Evolutionary conservation across 2,113 vertebrate species (phyloP), one percentile per base, ranked within the genome.

Genomic region (Ornithorhynchus anatinus): DNA sequence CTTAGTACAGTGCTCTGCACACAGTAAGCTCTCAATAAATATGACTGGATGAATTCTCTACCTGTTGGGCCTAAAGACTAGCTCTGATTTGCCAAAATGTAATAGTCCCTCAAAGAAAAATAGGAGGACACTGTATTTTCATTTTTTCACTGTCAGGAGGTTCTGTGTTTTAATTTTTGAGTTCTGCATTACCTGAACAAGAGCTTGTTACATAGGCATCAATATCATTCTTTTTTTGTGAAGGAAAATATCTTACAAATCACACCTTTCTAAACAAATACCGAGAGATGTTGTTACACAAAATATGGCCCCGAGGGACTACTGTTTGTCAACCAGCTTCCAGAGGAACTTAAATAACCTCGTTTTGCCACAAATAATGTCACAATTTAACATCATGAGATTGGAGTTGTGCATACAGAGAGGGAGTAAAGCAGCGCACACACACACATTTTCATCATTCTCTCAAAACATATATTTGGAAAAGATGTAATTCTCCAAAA

Each of bases 201-300:
- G 3, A 31, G 19, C 61, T 82, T 65, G 50, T 60, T 59, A 56
- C 19, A 47, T 12, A 39, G 1, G 39, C 9, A 70, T 69, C 39
- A 57, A 57, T 79, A 57, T 59, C 40, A 36, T 23, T 57, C n/a
- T 2, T 56, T 75, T 61, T 58, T 56, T n/a, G 31, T 38, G 19
- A 58, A 78, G 65, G 42, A 66, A 71, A 52, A 75, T 37, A 77
- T 72, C 58, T 62, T 77, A 75, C 60, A 86, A 85, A 81, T 71
- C 29, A 47, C 8, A 63, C 13, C 47, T 78, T 73, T 67, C 50
- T 47, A 45, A 79, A 67, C 22, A 67, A 38, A 43, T 57, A 64
- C 47, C 50, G 39, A 59, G 57, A 38, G 59, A 58, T 4, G 4
- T 27, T 66, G 7, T 22, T 16, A 62, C 31, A 48, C 72, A 59